Conservation (phyloP, 2,888 invertebrate genomes). For the Hyposoter dolosus region DNA sequence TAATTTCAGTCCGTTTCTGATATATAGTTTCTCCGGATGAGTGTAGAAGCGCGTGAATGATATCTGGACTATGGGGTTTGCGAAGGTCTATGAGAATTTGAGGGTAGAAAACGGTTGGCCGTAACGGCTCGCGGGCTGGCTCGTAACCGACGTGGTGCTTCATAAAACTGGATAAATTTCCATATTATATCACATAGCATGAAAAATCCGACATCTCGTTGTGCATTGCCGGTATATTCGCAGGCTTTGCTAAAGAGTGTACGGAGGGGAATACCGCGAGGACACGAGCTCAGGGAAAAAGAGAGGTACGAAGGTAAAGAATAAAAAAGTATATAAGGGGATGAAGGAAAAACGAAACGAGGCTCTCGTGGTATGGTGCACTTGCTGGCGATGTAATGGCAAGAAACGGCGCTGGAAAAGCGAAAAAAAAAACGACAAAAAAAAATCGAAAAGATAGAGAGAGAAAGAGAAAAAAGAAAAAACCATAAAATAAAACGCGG, state of each 20-base stretch:
- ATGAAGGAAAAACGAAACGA: constrained; percentile 29
- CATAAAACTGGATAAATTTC: constrained; percentile 61
- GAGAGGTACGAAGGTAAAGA: constrained; percentile 29
- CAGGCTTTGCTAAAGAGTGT: constrained; percentile 30
- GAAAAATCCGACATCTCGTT: constrained; percentile 47
- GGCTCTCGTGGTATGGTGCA: constrained; percentile 42
- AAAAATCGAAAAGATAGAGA: constrained; percentile 22
- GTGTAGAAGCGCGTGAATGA: constrained; percentile 32
- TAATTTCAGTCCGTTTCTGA: constrained; percentile 39
- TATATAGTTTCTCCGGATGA: neutral
- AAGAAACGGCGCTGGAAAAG: constrained; percentile 43
- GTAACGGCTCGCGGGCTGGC: constrained; percentile 27
- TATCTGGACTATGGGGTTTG: neutral
- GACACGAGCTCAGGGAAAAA: neutral
- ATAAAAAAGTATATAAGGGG: constrained; percentile 22
- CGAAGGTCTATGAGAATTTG: constrained; percentile 29
- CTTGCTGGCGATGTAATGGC: constrained; percentile 43
- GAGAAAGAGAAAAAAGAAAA: constrained; percentile 20
- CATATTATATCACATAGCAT: constrained; percentile 43
- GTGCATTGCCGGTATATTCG: constrained; percentile 22
- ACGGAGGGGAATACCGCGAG: constrained; percentile 8
- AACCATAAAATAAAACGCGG: constrained; percentile 59
- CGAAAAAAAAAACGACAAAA: constrained; percentile 50
- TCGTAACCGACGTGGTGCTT: constrained; percentile 47
- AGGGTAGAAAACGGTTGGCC: constrained; percentile 12